phyloP scores from a whole-genome alignment of 2,113 vertebrate genomes.

The Ptilonorhynchus violaceus region DNA sequence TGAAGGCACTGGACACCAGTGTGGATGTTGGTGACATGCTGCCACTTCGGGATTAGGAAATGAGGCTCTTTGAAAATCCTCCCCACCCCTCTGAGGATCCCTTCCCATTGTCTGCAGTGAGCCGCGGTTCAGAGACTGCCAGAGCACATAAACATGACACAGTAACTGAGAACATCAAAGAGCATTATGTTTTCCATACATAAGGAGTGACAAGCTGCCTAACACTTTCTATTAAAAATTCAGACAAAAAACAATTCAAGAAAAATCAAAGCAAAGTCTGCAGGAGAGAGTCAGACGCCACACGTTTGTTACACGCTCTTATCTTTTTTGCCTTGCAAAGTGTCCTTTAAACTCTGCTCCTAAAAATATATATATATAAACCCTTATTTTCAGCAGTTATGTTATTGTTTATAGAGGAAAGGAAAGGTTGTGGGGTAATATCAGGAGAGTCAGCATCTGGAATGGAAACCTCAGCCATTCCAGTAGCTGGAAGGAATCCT shows the following conservation, averaged over 20 bases:
- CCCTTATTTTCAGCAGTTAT: neutral
- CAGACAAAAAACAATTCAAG: constrained; percentile 55
- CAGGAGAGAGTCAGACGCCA: neutral
- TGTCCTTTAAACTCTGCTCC: constrained; percentile 22
- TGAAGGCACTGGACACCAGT: neutral
- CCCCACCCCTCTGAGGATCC: neutral
- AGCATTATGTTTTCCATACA: constrained; percentile 59
- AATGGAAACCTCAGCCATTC: neutral
- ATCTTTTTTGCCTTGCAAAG: constrained; percentile 32
- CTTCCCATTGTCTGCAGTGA: constrained; percentile 38
- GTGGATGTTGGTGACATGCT: neutral
- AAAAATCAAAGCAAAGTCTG: constrained; percentile 46
- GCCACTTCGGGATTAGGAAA: neutral
- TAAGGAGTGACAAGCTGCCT: constrained; percentile 51
- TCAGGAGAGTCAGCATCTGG: neutral
- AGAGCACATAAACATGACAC: constrained; percentile 63
- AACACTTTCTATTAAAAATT: constrained; percentile 37
- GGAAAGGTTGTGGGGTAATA: neutral
- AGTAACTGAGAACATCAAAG: constrained; percentile 64
- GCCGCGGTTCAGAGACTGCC: constrained; percentile 36
- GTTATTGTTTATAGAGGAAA: neutral
- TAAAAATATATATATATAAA: neutral
- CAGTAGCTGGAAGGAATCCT: neutral
- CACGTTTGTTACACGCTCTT: neutral
- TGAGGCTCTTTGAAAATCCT: neutral